Base-by-base conservation (phyloP, 2,113 vertebrate species). In the Anser brachyrhynchus region DNA sequence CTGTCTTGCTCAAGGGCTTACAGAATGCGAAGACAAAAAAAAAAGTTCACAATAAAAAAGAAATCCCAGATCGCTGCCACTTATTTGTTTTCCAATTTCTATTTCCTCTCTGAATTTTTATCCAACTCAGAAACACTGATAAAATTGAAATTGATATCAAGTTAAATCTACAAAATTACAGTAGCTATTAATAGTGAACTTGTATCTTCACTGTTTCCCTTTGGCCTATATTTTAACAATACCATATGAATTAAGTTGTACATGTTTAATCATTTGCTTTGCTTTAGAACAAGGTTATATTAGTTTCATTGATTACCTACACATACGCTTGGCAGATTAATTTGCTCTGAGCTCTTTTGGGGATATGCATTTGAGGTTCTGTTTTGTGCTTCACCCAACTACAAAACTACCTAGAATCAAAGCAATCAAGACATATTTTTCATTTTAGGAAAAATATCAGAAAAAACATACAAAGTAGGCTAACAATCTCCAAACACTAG, bases 281-380 rank as follows among this genome's bases (percentile, higher is more conserved):
- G 37, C 70, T 95, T 94, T 64, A 86, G 88, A 95, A 59, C 33
- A 86, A 84, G 39, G 5, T 49, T 84, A 4, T 64, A 80, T 76
- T 86, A 92, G 64, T 80, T 67, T 65, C 89, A 91, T 75, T 91
- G 87, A 95, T 95, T 93, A 91, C 83, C 51, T 82, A 43, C 59
- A 83, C 64, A 51, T 20, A 84, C 20, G 21, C 35, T 89, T 77
- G 58, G 75, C 75, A 94, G 62, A 59, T 58, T 83, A 91, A 85
- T 91, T 83, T 70, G 25, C 78, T 90, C 64, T 66, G 51, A 83
- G 37, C 41, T 70, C 87, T 92, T 89, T n/a, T 44, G 41, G 67
- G 70, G 37, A 91, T 49, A 84, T 44, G 23, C 64, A 72, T 73
- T 75, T 41, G 31, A 76, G 41, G 51, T 49, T 92, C 28, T 55